These are phyloP conservation scores for Tachina fera DNA, from an alignment of 2,888 invertebrate species.

Conservation along the genomic window DNA sequence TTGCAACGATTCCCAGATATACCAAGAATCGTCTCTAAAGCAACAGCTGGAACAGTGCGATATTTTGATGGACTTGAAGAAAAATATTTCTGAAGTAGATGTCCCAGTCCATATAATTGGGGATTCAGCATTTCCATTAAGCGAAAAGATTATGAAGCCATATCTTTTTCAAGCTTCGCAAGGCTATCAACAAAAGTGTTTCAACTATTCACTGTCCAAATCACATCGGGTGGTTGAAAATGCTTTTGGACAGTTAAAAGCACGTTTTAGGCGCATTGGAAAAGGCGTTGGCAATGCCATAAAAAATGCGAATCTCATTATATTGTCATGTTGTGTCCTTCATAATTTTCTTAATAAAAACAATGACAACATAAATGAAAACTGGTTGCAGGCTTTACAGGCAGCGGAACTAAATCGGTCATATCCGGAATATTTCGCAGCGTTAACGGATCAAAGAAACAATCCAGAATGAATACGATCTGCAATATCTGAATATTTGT, in stretches of 20 bases:
- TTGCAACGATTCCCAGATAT: slow-evolving; percentile 30
- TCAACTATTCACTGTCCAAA: slow-evolving; percentile 18
- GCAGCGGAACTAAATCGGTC: background rate
- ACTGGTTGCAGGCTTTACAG: background rate
- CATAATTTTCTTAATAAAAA: slow-evolving; percentile 4
- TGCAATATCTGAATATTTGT: slow-evolving; percentile 10
- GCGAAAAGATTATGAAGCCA: slow-evolving; percentile 40
- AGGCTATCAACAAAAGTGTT: slow-evolving; percentile 21
- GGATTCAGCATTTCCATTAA: slow-evolving; percentile 44
- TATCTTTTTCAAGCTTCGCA: slow-evolving; percentile 35
- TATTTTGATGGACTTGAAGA: slow-evolving; percentile 20
- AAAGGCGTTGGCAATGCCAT: slow-evolving; percentile 43
- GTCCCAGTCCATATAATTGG: slow-evolving; percentile 27
- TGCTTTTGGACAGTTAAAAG: slow-evolving; percentile 42
- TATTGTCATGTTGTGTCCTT: slow-evolving; percentile 4
- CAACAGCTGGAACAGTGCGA: slow-evolving; percentile 4
- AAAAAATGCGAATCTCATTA: slow-evolving; percentile 18
- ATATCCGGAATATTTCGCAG: background rate
- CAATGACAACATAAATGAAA: background rate
- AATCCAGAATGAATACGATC: slow-evolving; percentile 6
- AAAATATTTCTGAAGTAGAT: slow-evolving; percentile 18
- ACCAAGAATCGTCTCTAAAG: slow-evolving; percentile 21
- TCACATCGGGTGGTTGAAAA: slow-evolving; percentile 44
- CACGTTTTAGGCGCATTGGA: slow-evolving; percentile 45
- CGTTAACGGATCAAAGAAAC: background rate